Base-by-base conservation (phyloP, 30 jellyfish, hydroid and myxozoan genomes). In the Cassiopea xamachana region DNA sequence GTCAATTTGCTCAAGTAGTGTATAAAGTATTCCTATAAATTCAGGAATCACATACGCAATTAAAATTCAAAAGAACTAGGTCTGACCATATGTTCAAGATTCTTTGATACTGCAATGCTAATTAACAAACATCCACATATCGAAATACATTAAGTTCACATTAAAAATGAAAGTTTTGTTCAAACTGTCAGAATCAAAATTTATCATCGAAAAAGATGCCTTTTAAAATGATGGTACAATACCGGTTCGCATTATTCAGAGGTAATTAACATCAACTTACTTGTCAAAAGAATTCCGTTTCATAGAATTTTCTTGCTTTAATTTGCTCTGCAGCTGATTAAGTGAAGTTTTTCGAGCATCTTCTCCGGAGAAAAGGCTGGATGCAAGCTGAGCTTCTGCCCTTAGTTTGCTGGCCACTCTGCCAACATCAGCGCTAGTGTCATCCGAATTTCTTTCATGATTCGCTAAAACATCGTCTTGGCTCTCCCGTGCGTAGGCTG, bases 301-400 rank as follows among this genome's bases (percentile, higher is more conserved):
- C 67, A 6, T 69, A 46, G 73, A 46, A 61, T 55, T 64, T 1
- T 4, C 58, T 16, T 74, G 74, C 81, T 64, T 60, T 58, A 58
- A 48, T 59, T 55, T 60, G 12, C 60, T 77, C 79, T 71, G 48
- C 45, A 50, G 15, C 15, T 79, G 91, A 7, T 84, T 18, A 19
- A 62, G 78, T 61, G 89, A 77, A 1, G 47, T 5, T 75, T 69
- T 47, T 1, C 84, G 67, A 1, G 73, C 70, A 27, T 87, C 94
- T 48, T 77, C 82, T 44, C 69, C 81, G 7, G 94, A 44, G 59
- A 87, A 87, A 48, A 87, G 77, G 5, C 89, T 74, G 70, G 95
- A 88, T 15, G 95, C 95, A 1, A 81, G 81, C 51, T 81, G 87
- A 12, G 91, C 95, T 50, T 90, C 97, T 16, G 97, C 89, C 75